Evolutionary conservation across 2,113 vertebrate genomes (phyloP).

Genomic region (Scalopus aquaticus): DNA sequence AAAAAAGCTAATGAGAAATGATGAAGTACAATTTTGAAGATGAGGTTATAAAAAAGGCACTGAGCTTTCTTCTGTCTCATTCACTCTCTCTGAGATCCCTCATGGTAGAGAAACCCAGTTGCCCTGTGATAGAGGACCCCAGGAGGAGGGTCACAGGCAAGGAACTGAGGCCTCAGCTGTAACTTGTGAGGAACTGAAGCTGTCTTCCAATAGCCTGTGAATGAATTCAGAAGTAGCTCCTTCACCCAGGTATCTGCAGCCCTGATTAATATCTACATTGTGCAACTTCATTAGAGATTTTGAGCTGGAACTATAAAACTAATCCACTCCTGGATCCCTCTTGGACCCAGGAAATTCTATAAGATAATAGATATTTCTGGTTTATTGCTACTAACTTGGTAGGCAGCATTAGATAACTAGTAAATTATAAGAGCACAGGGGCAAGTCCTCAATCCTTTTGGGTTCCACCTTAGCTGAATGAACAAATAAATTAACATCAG

Average conservation of each 20-base stretch:
- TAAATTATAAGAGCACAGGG: no score
- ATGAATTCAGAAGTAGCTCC: neutral
- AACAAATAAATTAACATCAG: no score
- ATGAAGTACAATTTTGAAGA: neutral
- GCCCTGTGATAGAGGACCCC: neutral
- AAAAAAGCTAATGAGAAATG: neutral
- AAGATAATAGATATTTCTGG: neutral
- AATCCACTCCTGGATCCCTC: neutral
- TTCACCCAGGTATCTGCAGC: neutral
- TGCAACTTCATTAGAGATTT: neutral
- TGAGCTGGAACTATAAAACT: neutral
- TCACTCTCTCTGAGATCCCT: neutral
- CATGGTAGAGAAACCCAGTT: neutral
- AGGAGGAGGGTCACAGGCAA: accelerated
- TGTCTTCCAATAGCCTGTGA: neutral
- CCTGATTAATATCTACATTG: neutral
- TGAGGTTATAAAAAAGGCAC: neutral
- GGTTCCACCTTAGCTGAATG: no score
- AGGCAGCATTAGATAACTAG: neutral
- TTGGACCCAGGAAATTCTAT: neutral
- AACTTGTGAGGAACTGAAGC: neutral
- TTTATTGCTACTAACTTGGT: neutral
- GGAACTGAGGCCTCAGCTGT: neutral
- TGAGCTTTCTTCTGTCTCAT: neutral
- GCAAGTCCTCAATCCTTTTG: no score